Percentiles rank a stretch among this genome's conserved stretches.
These are phyloP conservation scores for Scaeva pyrastri DNA, from an alignment of 2,888 invertebrate genomes.

Conservation along the genomic window DNA sequence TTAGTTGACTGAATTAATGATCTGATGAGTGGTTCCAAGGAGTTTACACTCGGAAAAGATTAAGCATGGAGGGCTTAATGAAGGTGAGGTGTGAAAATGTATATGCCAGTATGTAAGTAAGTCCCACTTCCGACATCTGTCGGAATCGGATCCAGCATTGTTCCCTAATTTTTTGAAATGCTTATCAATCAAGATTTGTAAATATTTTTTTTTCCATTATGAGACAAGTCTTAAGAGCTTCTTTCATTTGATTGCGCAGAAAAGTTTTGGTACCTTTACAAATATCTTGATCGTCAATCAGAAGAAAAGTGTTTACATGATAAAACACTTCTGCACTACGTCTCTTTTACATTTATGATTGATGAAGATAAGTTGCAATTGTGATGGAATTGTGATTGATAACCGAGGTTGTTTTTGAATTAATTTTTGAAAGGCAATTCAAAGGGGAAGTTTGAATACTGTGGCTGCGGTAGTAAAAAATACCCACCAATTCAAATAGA, in stretches of 20 bases:
- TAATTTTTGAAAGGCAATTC: neutral
- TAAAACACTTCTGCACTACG: constrained; percentile 22
- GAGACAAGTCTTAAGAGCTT: neutral
- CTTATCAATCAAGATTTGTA: constrained; percentile 41
- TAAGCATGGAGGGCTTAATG: constrained; percentile 36
- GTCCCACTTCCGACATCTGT: constrained; percentile 40
- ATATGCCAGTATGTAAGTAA: neutral
- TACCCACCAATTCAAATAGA: neutral
- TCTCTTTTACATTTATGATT: constrained; percentile 22
- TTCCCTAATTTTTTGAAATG: neutral
- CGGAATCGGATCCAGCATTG: constrained; percentile 6
- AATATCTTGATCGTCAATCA: constrained; percentile 17
- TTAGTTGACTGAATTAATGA: constrained; percentile 65
- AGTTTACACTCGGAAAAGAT: constrained; percentile 26
- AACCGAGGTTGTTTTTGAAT: neutral
- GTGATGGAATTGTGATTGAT: constrained; percentile 26
- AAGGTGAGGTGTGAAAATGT: constrained; percentile 43
- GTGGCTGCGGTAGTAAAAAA: neutral
- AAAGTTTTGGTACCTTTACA: neutral
- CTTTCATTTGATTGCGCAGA: neutral
- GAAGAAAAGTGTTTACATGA: constrained; percentile 25
- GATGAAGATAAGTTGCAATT: constrained; percentile 5
- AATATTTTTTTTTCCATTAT: neutral
- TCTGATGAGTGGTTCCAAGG: constrained; percentile 51
- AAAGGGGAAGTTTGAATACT: neutral